Evolutionary conservation across 2,113 vertebrate genomes (phyloP).

Genomic region (Shinisaurus crocodilurus): DNA sequence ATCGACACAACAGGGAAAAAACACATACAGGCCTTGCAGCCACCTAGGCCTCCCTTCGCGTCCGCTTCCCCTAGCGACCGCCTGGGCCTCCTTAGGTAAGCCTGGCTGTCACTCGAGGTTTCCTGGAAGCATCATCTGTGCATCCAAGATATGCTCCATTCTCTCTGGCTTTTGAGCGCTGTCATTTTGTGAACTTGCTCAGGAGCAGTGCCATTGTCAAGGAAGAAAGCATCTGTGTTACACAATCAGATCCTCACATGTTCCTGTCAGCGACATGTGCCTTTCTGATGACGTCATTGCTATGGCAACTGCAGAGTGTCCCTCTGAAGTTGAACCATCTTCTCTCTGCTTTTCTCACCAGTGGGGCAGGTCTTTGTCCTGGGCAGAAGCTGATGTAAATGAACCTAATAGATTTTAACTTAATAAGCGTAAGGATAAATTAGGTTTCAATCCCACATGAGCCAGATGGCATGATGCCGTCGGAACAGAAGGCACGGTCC

Average conservation of each 20-base stretch:
- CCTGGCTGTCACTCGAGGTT: neutral
- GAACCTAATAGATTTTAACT: slow-evolving; percentile 60
- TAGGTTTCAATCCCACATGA: slow-evolving; percentile 49
- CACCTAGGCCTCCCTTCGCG: neutral
- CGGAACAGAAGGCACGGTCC: neutral
- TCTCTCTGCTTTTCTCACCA: neutral
- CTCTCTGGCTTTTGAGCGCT: neutral
- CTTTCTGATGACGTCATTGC: neutral
- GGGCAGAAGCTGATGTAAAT: slow-evolving; percentile 12
- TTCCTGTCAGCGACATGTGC: neutral
- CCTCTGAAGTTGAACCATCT: neutral
- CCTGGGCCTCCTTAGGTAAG: neutral
- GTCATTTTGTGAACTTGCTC: neutral
- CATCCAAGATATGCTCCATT: no score
- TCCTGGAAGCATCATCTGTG: neutral
- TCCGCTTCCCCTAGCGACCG: neutral
- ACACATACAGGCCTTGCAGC: neutral
- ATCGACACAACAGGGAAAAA: neutral
- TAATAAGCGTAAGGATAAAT: slow-evolving; percentile 67
- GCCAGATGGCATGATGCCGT: neutral
- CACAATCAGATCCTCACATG: neutral
- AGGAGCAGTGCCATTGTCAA: neutral
- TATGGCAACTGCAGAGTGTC: neutral
- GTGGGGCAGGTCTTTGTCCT: neutral
- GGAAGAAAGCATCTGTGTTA: neutral